These are phyloP conservation scores for Phalacrocorax pelagicus DNA, from an alignment of 2,113 vertebrate genomes.

Conservation along the genomic window DNA sequence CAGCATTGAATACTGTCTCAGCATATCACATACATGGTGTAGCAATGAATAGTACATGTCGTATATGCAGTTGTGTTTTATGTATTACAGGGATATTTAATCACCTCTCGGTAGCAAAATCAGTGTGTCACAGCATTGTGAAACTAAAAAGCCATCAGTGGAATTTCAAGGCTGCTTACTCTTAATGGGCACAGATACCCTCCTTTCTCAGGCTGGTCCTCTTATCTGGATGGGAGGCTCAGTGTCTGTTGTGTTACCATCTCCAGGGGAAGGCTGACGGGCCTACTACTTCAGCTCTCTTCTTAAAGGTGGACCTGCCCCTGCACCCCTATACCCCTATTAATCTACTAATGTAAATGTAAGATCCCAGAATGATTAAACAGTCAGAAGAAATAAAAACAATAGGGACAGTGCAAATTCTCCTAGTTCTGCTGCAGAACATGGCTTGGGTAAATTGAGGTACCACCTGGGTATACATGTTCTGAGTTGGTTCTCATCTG, in stretches of 20 bases:
- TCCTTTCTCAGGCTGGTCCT: not conserved
- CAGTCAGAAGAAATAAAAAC: not conserved
- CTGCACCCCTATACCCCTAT: rapidly evolving
- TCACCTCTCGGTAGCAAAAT: not conserved
- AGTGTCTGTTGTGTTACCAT: not conserved
- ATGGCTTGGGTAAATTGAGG: not conserved
- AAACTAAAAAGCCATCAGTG: not conserved
- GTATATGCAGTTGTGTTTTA: not conserved
- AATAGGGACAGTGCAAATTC: not conserved
- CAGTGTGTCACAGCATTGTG: not conserved
- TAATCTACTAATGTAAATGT: not conserved
- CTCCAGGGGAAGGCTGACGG: not conserved
- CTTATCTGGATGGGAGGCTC: not conserved
- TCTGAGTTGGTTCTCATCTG: not conserved
- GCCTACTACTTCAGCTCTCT: not conserved
- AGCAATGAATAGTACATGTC: not conserved
- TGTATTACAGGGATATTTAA: not conserved
- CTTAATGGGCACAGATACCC: not conserved
- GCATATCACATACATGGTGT: rapidly evolving
- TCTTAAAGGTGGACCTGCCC: not conserved
- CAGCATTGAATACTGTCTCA: not conserved
- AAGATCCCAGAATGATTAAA: not conserved
- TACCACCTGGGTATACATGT: rapidly evolving
- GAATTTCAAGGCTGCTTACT: not conserved
- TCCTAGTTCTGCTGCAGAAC: not conserved